Evolutionary conservation across 2,797 vertebrate genomes (phyloP).

Genomic region (Oryzias dopingdopingensis): DNA sequence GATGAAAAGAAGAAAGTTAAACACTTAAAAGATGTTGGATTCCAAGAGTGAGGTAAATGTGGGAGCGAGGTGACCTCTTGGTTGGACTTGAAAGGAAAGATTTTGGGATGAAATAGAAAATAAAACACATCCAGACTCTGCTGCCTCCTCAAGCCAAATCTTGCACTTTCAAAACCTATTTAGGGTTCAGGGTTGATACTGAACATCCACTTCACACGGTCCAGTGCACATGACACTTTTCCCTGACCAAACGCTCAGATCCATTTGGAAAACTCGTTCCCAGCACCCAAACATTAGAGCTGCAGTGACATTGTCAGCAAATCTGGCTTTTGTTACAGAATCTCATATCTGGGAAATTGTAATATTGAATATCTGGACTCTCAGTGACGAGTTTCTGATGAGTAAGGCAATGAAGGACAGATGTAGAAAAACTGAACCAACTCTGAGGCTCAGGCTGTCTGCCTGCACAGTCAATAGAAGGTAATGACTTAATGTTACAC

Average conservation of each 20-base stretch:
- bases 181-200: conserved; percentile 53
- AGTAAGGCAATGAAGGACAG: background rate
- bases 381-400: conserved; percentile 5
- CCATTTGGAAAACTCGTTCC: conserved; percentile 23
- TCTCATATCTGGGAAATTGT: conserved; percentile 5
- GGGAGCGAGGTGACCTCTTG: too few relatives aligned
- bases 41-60: too few relatives aligned
- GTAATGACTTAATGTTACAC: conserved; percentile 37
- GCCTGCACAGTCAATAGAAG: conserved; percentile 34
- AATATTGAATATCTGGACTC: conserved; percentile 1
- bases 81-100: too few relatives aligned
- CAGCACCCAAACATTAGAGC: conserved; percentile 20
- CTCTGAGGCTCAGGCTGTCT: conserved; percentile 10
- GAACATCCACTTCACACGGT: conserved; percentile 33
- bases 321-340: background rate
- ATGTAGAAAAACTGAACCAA: conserved; percentile 15
- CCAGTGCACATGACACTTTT: conserved; percentile 31
- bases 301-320: conserved; percentile 9
- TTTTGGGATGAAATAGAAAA: too few relatives aligned
- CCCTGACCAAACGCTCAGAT: conserved; percentile 44
- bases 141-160: conserved; percentile 6
- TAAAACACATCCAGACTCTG: conserved; percentile 7
- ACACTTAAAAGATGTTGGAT: too few relatives aligned
- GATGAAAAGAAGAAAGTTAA: conserved; percentile 12
- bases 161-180: background rate